Base-by-base conservation (phyloP, 2,888 invertebrate genomes). In the Loripinus fragilis region DNA sequence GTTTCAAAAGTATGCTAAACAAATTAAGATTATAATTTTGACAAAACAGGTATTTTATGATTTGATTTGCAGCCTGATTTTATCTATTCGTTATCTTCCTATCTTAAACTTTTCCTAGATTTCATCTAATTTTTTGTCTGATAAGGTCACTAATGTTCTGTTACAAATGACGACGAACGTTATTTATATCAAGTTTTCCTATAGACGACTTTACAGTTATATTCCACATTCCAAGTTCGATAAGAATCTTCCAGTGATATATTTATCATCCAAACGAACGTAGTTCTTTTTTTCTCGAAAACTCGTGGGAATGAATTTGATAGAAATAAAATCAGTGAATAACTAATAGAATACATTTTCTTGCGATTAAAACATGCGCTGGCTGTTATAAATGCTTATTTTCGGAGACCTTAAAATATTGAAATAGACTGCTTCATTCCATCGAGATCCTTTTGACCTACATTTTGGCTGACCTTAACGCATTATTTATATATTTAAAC, bases 21-120 rank as follows among this genome's bases (percentile, higher is more conserved):
- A 60, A 60, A 60, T 60, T 23, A 60, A 33, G 60, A 60, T 60
- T 28, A 60, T 60, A 60, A 60, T 60, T 60, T 60, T 60, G 60
- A 73, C 81, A 81, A 81, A 81, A 50, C 33, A 41, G 55, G 74
- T 77, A 72, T 52, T 74, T 77, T 77, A 72, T 69, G 50, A 77
- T 72, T 68, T 55, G 60, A 69, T 75, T 70, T 38, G 66, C 52
- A n/a, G 68, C 66, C 48, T 33, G 67, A 38, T 74, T 64, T 81
- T 81, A 81, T 81, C 81, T 55, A 17, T 20, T 64, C 55, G 69
- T 77, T 81, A 81, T 81, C 81, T 60, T 23, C 1, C 60, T 60
- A 60, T 60, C 60, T 60, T 60, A 60, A 60, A 60, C 60, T 60
- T 60, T 60, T 60, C 60, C 60, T 33, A 60, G 60, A 60, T 60